Conservation (phyloP, 1,140 invertebrate species). For the Aphelenchoides avenae region DNA sequence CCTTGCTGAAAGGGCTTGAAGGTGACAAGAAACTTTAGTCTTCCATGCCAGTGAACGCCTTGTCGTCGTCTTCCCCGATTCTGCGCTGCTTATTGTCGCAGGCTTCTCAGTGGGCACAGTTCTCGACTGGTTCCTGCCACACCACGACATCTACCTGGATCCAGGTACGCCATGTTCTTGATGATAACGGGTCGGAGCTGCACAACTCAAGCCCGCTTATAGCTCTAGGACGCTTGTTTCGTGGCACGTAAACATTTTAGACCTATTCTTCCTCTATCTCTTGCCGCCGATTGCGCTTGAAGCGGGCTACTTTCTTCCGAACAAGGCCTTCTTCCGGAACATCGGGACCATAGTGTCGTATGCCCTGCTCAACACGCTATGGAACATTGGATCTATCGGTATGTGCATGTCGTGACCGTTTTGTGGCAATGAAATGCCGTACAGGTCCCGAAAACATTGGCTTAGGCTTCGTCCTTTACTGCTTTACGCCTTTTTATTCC, state of each 20-base stretch:
- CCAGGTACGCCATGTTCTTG: constrained; percentile 33
- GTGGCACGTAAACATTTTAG: constrained; percentile 12
- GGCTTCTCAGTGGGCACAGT: constrained; percentile 43
- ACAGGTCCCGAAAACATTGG: constrained; percentile 10
- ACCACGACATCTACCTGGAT: constrained; percentile 52
- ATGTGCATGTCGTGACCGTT: not conserved
- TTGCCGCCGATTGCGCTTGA: constrained; percentile 76
- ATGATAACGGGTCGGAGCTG: no score
- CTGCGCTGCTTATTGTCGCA: constrained; percentile 44
- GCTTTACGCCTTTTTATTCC: constrained; percentile 22
- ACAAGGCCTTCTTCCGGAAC: constrained; percentile 87
- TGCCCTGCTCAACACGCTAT: constrained; percentile 72
- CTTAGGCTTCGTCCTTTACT: constrained; percentile 24
- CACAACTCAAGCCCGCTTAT: no score
- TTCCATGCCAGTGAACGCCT: constrained; percentile 38
- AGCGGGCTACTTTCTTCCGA: constrained; percentile 95
- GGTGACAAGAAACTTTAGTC: constrained; percentile 23
- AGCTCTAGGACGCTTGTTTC: not conserved
- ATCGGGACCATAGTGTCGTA: constrained; percentile 88
- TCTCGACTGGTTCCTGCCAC: constrained; percentile 33
- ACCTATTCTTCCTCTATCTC: constrained; percentile 40
- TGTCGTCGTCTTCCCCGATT: constrained; percentile 42
- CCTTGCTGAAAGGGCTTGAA: constrained; percentile 13
- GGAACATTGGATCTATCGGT: constrained; percentile 37
- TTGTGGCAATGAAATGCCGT: constrained; percentile 11